phyloP scores from a whole-genome alignment of 2,113 vertebrate species.

The Coptodon bakossiorum region DNA sequence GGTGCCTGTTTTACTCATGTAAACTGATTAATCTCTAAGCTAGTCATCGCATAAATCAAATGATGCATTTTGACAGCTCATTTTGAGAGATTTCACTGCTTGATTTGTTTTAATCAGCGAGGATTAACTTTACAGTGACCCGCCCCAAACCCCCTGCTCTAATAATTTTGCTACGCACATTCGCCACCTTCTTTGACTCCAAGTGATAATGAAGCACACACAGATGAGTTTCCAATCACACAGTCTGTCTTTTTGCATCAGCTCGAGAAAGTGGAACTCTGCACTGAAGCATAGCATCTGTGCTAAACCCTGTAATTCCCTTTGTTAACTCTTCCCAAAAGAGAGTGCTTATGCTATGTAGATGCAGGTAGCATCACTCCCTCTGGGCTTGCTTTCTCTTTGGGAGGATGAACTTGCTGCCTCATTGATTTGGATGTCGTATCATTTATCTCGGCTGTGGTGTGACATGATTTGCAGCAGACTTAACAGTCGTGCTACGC shows the following conservation, averaged over 20 bases:
- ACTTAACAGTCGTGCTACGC: conserved; percentile 28
- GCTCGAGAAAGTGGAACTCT: not conserved
- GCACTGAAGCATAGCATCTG: not conserved
- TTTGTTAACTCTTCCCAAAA: not conserved
- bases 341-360: not conserved
- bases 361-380: not conserved
- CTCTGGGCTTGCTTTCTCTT: not conserved
- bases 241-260: not conserved
- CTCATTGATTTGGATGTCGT: conserved; percentile 35
- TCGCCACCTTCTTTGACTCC: not conserved
- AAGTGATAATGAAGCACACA: not conserved
- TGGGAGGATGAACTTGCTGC: conserved; percentile 33
- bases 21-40: conserved; percentile 31
- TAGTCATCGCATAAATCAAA: conserved; percentile 47
- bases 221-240: conserved; percentile 1
- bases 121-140: conserved; percentile 39
- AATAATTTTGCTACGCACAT: conserved; percentile 11
- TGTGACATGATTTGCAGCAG: conserved; percentile 51
- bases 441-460: conserved; percentile 47
- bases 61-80: conserved; percentile 25
- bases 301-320: not conserved
- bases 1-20: not conserved
- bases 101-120: conserved; percentile 43
- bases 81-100: conserved; percentile 21
- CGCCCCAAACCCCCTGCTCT: not conserved